Percentiles rank a stretch among this genome's conserved stretches.
These are phyloP conservation scores for Tanypteryx hageni DNA, from an alignment of 2,888 invertebrate species.

Conservation along the genomic window DNA sequence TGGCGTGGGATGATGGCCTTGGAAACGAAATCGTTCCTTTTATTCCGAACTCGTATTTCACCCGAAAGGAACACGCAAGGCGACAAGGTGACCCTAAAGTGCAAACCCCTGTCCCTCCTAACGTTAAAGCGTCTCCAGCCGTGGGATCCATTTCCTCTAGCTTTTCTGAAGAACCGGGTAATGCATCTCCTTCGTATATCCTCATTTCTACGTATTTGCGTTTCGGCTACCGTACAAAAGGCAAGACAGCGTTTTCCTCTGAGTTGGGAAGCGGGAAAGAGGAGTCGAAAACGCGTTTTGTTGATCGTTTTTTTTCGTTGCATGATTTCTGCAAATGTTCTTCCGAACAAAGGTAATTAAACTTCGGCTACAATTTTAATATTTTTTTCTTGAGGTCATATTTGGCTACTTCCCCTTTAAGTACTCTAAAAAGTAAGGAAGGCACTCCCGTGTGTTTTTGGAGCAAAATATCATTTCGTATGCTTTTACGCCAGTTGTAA, in stretches of 20 bases:
- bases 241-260: background rate
- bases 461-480: no score
- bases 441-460: no score
- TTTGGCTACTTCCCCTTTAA: background rate
- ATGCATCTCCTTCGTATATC: slow-evolving; percentile 21
- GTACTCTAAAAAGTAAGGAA: no score
- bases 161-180: slow-evolving; percentile 37
- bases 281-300: background rate
- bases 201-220: slow-evolving; percentile 41
- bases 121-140: background rate
- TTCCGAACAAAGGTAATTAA: background rate
- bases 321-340: background rate
- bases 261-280: background rate
- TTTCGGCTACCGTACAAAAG: background rate
- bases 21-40: slow-evolving; percentile 12
- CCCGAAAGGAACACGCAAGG: slow-evolving; percentile 13
- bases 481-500: no score
- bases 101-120: slow-evolving; percentile 38
- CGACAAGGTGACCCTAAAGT: slow-evolving; percentile 56
- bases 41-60: slow-evolving; percentile 35
- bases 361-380: background rate
- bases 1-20: slow-evolving; percentile 24
- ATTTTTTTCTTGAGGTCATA: background rate
- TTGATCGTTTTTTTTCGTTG: slow-evolving; percentile 9
- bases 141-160: slow-evolving; percentile 36